Conservation (phyloP, 2,888 invertebrate species). For the Clusia tigrina region DNA sequence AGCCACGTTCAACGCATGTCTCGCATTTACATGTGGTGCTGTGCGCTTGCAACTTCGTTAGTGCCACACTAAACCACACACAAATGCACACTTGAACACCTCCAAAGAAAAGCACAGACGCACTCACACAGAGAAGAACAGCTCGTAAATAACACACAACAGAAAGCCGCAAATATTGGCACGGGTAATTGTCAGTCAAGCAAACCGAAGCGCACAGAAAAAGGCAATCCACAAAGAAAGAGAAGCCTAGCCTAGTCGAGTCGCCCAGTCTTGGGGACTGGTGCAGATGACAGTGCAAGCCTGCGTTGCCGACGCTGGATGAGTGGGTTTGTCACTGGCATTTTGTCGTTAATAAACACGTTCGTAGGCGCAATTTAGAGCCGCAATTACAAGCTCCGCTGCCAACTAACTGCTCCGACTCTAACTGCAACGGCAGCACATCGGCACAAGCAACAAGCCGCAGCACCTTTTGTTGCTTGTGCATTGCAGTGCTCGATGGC, state of each 20-base stretch:
- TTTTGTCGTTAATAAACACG: neutral
- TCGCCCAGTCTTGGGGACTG: neutral
- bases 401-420: neutral
- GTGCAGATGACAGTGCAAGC: neutral
- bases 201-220: neutral
- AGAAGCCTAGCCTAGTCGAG: neutral
- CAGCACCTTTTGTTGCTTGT: neutral
- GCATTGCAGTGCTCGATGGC: neutral
- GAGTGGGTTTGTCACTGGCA: constrained; percentile 1
- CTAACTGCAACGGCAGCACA: neutral
- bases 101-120: neutral
- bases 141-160: too few relatives aligned
- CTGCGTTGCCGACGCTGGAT: neutral
- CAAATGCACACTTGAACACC: too few relatives aligned
- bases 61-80: neutral
- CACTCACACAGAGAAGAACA: too few relatives aligned
- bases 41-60: constrained; percentile 12
- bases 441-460: constrained; percentile 6
- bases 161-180: constrained; percentile 8
- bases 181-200: neutral
- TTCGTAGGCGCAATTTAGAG: constrained; percentile 15
- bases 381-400: neutral
- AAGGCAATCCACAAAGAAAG: neutral
- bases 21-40: constrained; percentile 5
- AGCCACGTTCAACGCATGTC: constrained; percentile 23